Conservation (phyloP, 1,140 invertebrate genomes). For the Xylocopa sonorina region DNA sequence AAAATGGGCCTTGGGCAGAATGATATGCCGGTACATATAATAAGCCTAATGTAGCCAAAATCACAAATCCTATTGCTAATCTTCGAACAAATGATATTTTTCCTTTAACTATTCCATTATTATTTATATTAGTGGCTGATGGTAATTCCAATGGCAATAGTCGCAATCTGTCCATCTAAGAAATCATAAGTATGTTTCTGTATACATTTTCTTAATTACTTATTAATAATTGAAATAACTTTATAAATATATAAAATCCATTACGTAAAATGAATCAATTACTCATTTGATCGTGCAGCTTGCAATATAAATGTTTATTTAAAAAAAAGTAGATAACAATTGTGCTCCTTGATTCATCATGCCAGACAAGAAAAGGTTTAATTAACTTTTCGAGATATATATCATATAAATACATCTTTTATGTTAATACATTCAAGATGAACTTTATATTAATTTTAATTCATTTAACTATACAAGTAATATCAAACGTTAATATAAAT, state of each 20-base stretch:
- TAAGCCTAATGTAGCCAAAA: conserved; percentile 74
- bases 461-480: too few species aligned
- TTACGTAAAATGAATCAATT: background rate
- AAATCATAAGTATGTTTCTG: background rate
- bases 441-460: too few species aligned
- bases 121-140: conserved; percentile 63
- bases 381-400: too few species aligned
- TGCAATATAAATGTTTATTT: background rate
- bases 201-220: background rate
- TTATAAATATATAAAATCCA: background rate
- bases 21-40: conserved; percentile 80
- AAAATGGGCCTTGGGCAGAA: conserved; percentile 76
- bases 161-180: conserved; percentile 73
- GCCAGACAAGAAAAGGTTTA: too few species aligned
- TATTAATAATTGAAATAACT: background rate
- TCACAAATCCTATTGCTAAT: conserved; percentile 75
- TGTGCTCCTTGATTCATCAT: too few species aligned
- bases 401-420: too few species aligned
- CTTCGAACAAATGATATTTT: conserved; percentile 75
- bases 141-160: conserved; percentile 73
- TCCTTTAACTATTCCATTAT: conserved; percentile 66
- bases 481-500: background rate
- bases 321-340: background rate
- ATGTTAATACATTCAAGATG: too few species aligned
- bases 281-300: background rate